Evolutionary conservation across 35 echinoderm and acorn worm genomes (phyloP).

Genomic region (Chiridota heheva): DNA sequence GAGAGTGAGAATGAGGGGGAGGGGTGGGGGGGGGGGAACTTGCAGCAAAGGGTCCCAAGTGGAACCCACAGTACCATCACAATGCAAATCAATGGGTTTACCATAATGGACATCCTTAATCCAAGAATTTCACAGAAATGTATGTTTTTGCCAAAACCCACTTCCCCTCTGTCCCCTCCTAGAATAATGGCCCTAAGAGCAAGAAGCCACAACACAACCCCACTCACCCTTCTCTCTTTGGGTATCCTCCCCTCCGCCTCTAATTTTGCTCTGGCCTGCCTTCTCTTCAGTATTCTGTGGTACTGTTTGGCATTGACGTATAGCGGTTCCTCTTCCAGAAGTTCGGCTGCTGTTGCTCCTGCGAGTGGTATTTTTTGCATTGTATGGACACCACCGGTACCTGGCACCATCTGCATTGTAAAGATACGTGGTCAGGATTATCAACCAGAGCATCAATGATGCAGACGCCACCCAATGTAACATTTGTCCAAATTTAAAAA

Average conservation of each 20-base stretch:
- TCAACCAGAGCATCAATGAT: no score
- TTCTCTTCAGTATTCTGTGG: constrained; percentile 82
- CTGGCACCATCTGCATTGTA: constrained; percentile 85
- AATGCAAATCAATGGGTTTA: no score
- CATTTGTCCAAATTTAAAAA: no score
- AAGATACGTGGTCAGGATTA: no score
- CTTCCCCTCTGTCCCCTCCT: neutral
- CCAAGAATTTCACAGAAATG: no score
- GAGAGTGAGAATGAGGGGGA: no score
- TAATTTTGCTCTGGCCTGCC: constrained; percentile 81
- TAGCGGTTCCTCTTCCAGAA: constrained; percentile 90
- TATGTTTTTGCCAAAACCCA: no score
- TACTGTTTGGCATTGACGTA: constrained; percentile 99
- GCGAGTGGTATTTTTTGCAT: constrained; percentile 96
- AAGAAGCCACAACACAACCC: neutral
- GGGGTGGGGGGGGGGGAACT: no score
- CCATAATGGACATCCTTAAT: no score
- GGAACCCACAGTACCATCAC: no score
- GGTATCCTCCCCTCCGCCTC: constrained; percentile 95
- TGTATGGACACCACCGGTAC: constrained; percentile 79
- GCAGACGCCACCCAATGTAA: no score
- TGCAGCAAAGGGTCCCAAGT: no score
- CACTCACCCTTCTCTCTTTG: constrained; percentile 85
- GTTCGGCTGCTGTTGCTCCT: constrained; percentile 64
- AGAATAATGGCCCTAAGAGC: neutral